Evolutionary conservation across 1,140 invertebrate genomes (phyloP), one percentile per base, ranked within the genome.

Genomic region (Macrobrachium rosenbergii): DNA sequence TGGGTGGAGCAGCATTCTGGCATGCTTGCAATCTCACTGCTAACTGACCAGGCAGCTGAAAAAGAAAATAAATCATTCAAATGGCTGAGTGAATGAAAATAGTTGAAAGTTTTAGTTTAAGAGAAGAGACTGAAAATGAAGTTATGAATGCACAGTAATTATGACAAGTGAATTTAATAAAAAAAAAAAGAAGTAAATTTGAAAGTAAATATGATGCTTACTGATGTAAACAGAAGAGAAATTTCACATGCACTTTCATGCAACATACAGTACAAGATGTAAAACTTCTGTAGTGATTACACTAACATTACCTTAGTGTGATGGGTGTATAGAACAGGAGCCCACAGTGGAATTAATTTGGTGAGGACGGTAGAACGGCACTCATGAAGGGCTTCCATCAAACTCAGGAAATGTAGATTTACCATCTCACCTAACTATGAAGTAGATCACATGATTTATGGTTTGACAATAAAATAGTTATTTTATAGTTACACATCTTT

Each of bases 381-480:
- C 92, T 99, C 98, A 90, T 99, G 94, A 10, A 99, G 93, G 0
- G 98, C 97, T 93, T 99, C 99, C 92, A 99, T 94, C 72, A 99
- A 93, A 91, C 96, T 98, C 76, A 99, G 92, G 92, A 99, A 99
- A 92, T 99, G 98, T 0, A 99, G 93, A 92, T 98, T 99, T 7
- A 99, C 98, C 94, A 98, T 99, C 93, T 99, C 98, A 5, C 98
- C 97, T 76, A 99, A 92, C 97, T 99, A 89, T 81, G 91, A 45
- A 19, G 28, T 72, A 23, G 45, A 23, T 43, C 14, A 5, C 14
- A 21, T 91, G 89, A 89, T 43, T 91, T 91, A 91, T 85, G 91
- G 69, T 79, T 72, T 14, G 37, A 3, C 21, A 16, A 28, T 28
- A 28, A 28, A 23, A 10, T 6, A 3, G 16, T 72, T 17, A 72